These are phyloP conservation scores for Caenorhabditis becei DNA, from an alignment of 2,888 invertebrate species.

Conservation along the genomic window DNA sequence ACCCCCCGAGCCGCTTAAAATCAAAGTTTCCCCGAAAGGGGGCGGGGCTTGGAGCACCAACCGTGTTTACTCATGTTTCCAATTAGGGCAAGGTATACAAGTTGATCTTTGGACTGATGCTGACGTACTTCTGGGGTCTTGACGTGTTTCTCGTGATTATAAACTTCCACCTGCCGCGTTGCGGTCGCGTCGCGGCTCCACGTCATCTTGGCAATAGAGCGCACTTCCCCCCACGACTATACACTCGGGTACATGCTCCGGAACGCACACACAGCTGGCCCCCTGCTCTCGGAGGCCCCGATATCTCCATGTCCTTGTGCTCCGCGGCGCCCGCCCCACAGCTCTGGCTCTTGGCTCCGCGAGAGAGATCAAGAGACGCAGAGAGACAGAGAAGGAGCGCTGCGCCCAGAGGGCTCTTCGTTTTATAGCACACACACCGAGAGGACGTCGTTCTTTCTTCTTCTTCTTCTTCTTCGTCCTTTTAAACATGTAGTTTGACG, in stretches of 20 bases:
- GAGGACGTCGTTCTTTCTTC: conserved; percentile 46
- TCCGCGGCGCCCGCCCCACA: conserved; percentile 22
- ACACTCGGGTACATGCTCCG: not conserved
- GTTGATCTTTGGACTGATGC: not conserved
- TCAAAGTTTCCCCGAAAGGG: conserved; percentile 27
- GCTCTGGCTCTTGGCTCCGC: conserved; percentile 51
- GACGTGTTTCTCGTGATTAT: too few species aligned
- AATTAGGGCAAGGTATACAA: conserved; percentile 15
- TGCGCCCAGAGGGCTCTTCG: not conserved
- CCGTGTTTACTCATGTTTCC: conserved; percentile 39
- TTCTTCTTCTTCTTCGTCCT: not conserved
- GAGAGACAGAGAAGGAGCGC: conserved; percentile 11
- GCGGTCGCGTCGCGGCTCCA: too few species aligned
- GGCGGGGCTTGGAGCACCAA: conserved; percentile 12
- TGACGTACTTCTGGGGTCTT: not conserved
- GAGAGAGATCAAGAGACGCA: not conserved
- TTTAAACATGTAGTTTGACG: not conserved
- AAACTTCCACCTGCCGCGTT: too few species aligned
- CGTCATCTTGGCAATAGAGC: conserved; percentile 19
- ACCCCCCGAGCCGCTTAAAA: conserved; percentile 10
- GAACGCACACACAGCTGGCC: conserved; percentile 8
- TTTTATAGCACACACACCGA: conserved; percentile 3
- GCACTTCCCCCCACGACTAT: not conserved
- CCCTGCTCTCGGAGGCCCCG: not conserved
- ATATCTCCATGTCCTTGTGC: not conserved